A percentile compares a stretch with the other conserved stretches of the same genome.
Evolutionary conservation across 1,140 invertebrate genomes (phyloP).

Genomic region (Stegodyphus dumicola): DNA sequence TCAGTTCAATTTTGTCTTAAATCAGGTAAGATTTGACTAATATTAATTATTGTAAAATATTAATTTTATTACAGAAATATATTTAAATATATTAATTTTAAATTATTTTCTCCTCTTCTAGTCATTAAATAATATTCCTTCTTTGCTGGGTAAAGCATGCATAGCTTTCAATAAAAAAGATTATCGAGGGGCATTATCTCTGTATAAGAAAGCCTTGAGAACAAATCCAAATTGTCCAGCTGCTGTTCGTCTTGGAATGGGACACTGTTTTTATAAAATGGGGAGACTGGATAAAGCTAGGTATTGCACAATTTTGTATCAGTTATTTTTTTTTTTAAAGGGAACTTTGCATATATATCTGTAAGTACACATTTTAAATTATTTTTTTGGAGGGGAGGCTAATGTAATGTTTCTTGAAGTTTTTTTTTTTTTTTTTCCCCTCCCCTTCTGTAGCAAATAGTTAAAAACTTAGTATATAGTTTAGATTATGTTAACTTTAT

Average conservation of each 20-base stretch:
- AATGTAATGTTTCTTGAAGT: too few species aligned
- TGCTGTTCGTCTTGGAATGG: slow-evolving; percentile 96
- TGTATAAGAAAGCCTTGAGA: slow-evolving; percentile 96
- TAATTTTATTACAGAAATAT: too few species aligned
- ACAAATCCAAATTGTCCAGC: slow-evolving; percentile 98
- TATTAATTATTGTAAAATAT: too few species aligned
- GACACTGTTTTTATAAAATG: slow-evolving; percentile 97
- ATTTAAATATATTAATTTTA: slow-evolving; percentile 9
- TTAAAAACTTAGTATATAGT: too few species aligned
- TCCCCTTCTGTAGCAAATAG: too few species aligned
- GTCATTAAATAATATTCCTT: slow-evolving; percentile 93
- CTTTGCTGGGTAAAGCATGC: slow-evolving; percentile 92
- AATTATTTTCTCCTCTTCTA: slow-evolving; percentile 70
- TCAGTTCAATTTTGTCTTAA: slow-evolving; percentile 99
- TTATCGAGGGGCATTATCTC: slow-evolving; percentile 92
- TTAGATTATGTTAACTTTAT: too few species aligned
- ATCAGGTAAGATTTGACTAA: slow-evolving; percentile 70
- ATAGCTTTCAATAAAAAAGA: slow-evolving; percentile 80
- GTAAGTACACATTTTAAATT: too few species aligned
- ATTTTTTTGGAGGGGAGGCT: too few species aligned
- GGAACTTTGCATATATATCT: too few species aligned
- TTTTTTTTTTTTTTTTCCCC: too few species aligned
- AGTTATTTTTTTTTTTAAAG: too few species aligned
- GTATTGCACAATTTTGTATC: slow-evolving; percentile 66
- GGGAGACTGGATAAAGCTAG: slow-evolving; percentile 96